Evolutionary conservation across 53 echinoderm and acorn worm genomes (phyloP), one percentile per base, ranked within the genome.

Genomic region (Stichopus horrens): DNA sequence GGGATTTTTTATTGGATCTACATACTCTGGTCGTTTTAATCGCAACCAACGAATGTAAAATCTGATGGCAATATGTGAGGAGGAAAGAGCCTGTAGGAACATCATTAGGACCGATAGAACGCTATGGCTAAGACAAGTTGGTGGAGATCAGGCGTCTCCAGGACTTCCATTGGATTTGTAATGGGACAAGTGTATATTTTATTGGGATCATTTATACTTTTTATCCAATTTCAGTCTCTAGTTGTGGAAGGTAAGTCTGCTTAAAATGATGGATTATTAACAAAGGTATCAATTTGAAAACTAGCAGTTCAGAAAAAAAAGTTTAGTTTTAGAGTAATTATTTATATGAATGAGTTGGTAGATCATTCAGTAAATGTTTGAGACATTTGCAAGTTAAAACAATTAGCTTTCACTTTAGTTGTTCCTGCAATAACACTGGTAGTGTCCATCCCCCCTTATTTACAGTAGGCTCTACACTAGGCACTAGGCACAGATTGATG

Each of bases 31-130:
- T 37, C 37, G 37, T 37, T 5, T 16, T 77, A 5, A 20, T 16
- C 21, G 18, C n/a, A 54, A 5, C 54, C 79, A 81, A 57, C 21
- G 55, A 57, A 21, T 57, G 55, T 57, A 57, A 58, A 58, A 56
- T 81, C 58, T 81, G 57, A 81, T 81, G 81, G 81, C 81, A 81
- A 56, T 81, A 81, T 81, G 81, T 57, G 81, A 81, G 20, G 57
- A 81, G 56, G 21, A 57, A 21, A 22, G 55, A 57, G 52, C 20
- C 58, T 58, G 21, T 57, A 81, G 81, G 81, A 57, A 57, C 57
- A 81, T 56, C 57, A 55, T 58, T 81, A 56, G 56, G 57, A 81
- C 57, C 57, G 81, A 57, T 81, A 20, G 57, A 58, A 56, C 20
- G 58, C 81, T 58, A 81, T 81, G 81, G 81, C 81, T 57, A 81